Evolutionary conservation across 2,888 invertebrate genomes (phyloP), one percentile per base, ranked within the genome.

Genomic region (Oligia latruncula): DNA sequence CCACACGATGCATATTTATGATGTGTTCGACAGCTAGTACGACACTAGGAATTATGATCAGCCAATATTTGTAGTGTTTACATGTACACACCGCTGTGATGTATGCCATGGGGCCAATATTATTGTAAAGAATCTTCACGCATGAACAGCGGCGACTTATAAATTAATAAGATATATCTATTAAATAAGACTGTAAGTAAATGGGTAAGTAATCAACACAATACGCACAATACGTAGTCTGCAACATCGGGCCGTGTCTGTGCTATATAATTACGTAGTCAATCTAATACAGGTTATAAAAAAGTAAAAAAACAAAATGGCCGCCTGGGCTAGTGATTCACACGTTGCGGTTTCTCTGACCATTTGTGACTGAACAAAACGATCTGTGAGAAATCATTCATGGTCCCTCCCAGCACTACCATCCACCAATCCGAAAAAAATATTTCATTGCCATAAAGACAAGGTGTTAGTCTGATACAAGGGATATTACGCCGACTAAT

Each of bases 1-100:
- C 93, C 92, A 92, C 93, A 90, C 93, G 92, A 95, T 96, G 95
- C 96, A 96, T 96, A 97, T 97, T 96, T 95, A 96, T 96, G 94
- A 95, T 92, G 92, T 93, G 95, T 96, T 93, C 95, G 93, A 95
- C 95, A 94, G 92, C 94, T 92, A 93, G 93, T 91, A 90, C 92
- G 92, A 94, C 94, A 95, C 95, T 93, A 93, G 92, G 93, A 92
- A 93, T 92, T 94, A 95, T 92, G 89, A 89, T 88, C 81, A 89
- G 93, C 92, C 92, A 96, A 95, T 95, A 94, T 96, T 95, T 94
- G 92, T 91, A 90, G 88, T 92, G 90, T 93, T 93, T 93, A 92
- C 92, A 89, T 91, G 90, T 90, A 91, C 89, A 85, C 74, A 78
- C 88, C 89, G 90, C 74, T 77, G 86, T 88, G 89, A 11, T 11